A percentile compares a stretch with the other conserved stretches of the same genome.
Evolutionary conservation across 2,888 invertebrate species (phyloP).

Genomic region (Plebejus melissa): DNA sequence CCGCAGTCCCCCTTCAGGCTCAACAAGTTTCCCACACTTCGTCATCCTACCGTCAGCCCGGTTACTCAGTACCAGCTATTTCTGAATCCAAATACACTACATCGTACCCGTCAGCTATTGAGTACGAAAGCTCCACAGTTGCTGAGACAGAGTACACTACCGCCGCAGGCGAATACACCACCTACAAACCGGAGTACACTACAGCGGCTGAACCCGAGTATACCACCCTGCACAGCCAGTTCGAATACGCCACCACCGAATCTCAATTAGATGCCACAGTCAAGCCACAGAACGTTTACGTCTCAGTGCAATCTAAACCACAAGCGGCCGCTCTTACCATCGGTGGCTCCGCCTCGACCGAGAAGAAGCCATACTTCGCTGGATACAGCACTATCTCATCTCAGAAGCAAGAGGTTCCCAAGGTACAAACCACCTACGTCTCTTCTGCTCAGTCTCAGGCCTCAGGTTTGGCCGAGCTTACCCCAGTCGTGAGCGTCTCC

Average conservation of each 20-base stretch:
- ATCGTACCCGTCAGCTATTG: background rate
- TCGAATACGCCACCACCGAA: constrained; percentile 9
- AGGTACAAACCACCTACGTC: constrained; percentile 5
- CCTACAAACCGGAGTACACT: constrained; percentile 18
- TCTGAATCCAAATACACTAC: constrained; percentile 13
- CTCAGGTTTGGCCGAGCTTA: background rate
- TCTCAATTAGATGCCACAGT: constrained; percentile 10
- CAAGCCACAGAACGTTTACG: background rate
- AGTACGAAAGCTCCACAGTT: constrained; percentile 5
- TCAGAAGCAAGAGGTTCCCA: background rate
- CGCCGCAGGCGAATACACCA: background rate
- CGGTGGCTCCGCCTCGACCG: background rate
- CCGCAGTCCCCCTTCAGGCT: background rate
- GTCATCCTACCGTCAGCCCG: background rate
- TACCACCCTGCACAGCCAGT: background rate
- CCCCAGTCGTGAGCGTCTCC: background rate
- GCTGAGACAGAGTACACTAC: constrained; percentile 1
- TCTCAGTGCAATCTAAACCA: constrained; percentile 2
- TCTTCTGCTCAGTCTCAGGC: constrained; percentile 4
- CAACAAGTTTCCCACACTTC: constrained; percentile 10
- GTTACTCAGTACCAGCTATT: background rate
- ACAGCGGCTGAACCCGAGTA: background rate
- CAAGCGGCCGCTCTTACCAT: background rate
- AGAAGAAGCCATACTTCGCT: constrained; percentile 2
- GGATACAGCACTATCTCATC: constrained; percentile 13